These are phyloP conservation scores for Drosophila mettleri DNA, from an alignment of 2,888 invertebrate species.

Conservation along the genomic window DNA sequence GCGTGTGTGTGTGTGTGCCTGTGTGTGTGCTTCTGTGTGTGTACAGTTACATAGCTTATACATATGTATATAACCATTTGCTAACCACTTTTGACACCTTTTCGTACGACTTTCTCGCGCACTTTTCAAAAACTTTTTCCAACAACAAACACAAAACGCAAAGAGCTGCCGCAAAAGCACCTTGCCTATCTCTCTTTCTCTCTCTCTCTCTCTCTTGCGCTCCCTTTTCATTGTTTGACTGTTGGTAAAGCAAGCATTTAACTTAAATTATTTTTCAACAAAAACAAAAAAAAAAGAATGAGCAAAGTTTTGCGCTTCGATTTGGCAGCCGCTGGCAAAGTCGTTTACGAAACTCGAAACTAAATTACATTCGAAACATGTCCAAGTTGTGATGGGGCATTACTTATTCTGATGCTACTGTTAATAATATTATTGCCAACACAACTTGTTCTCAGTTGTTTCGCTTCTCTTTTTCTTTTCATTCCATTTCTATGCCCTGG, in stretches of 20 bases:
- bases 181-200: background rate
- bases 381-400: conserved; percentile 16
- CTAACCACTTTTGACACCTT: conserved; percentile 38
- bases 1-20: background rate
- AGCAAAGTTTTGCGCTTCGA: conserved; percentile 47
- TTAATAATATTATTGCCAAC: conserved; percentile 4
- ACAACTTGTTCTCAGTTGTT: background rate
- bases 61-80: conserved; percentile 3
- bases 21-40: conserved; percentile 3
- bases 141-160: conserved; percentile 14
- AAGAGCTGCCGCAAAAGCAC: conserved; percentile 19
- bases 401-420: conserved; percentile 16
- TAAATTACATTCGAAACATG: conserved; percentile 19
- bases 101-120: conserved; percentile 16
- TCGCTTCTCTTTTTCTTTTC: background rate
- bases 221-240: conserved; percentile 53
- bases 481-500: background rate
- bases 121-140: conserved; percentile 24
- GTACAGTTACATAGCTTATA: conserved; percentile 7
- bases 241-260: conserved; percentile 66
- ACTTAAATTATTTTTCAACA: conserved; percentile 56
- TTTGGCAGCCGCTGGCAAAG: conserved; percentile 11
- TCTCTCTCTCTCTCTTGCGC: background rate
- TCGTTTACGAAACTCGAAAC: conserved; percentile 6
- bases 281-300: conserved; percentile 30